A percentile compares a stretch with the other conserved stretches of the same genome.
phyloP scores from a whole-genome alignment of 2,888 invertebrate genomes.

The Gymnosoma rotundatum region DNA sequence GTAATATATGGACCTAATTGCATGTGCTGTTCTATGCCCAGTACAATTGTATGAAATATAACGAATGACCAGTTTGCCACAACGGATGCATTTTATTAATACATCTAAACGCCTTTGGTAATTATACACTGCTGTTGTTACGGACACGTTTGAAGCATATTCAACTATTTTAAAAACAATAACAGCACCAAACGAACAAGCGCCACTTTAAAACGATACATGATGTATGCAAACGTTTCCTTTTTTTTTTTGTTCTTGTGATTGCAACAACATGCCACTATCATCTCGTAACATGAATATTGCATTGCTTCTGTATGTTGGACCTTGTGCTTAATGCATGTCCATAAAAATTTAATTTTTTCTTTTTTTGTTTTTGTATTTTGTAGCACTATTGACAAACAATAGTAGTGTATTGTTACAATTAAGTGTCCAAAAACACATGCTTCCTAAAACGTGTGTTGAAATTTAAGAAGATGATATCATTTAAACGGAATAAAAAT shows the following conservation, averaged over 20 bases:
- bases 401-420: conserved; percentile 52
- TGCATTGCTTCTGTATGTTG: conserved; percentile 15
- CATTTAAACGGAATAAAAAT: conserved; percentile 4
- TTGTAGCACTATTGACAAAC: conserved; percentile 51
- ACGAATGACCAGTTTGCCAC: conserved; percentile 48
- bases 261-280: conserved; percentile 29
- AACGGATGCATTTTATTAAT: conserved; percentile 66
- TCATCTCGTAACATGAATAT: conserved; percentile 24
- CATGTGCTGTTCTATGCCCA: background rate
- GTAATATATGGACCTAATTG: background rate
- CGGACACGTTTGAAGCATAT: conserved; percentile 57
- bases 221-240: conserved; percentile 29
- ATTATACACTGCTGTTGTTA: conserved; percentile 58
- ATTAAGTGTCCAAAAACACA: conserved; percentile 54
- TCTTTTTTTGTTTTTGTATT: background rate
- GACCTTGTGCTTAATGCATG: conserved; percentile 39
- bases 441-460: conserved; percentile 53
- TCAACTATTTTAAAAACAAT: conserved; percentile 6
- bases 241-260: background rate
- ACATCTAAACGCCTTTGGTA: conserved; percentile 63
- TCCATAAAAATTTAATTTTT: conserved; percentile 27
- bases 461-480: conserved; percentile 42
- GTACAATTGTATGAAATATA: conserved; percentile 4
- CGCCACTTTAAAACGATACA: conserved; percentile 44
- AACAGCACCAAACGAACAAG: background rate